A percentile compares a stretch with the other conserved stretches of the same genome.
These are phyloP conservation scores for Theristicus caerulescens DNA, from an alignment of 2,113 vertebrate species.

Conservation along the genomic window DNA sequence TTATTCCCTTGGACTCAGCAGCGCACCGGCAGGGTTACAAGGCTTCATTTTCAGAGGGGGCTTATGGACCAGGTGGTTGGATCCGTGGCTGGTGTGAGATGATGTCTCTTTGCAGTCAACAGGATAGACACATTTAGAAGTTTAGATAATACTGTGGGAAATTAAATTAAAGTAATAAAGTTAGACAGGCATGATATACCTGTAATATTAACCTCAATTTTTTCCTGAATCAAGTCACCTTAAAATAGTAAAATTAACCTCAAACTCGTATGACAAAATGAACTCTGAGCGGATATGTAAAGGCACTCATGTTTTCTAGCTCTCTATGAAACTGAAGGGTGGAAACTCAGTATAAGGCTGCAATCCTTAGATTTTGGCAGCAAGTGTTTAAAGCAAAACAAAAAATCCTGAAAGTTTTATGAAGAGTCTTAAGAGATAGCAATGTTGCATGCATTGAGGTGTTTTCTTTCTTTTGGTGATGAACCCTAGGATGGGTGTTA, in stretches of 20 bases:
- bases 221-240: not conserved
- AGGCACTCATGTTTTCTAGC: not conserved
- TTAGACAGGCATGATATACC: not conserved
- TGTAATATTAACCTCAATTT: not conserved
- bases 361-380: not conserved
- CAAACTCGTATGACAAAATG: not conserved
- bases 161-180: not conserved
- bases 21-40: rapidly evolving
- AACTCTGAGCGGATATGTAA: not conserved
- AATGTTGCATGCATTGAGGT: rapidly evolving
- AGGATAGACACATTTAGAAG: not conserved
- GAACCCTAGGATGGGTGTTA: not conserved
- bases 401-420: not conserved
- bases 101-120: not conserved
- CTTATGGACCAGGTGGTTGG: not conserved
- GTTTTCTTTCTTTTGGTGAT: not conserved
- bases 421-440: not conserved
- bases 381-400: not conserved
- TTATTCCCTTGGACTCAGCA: not conserved
- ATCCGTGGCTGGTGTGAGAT: not conserved
- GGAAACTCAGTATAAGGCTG: not conserved
- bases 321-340: not conserved
- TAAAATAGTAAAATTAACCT: not conserved
- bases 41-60: not conserved
- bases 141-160: not conserved